Conservation (phyloP, 2,797 vertebrate species). For the Gallinago solitaria region DNA sequence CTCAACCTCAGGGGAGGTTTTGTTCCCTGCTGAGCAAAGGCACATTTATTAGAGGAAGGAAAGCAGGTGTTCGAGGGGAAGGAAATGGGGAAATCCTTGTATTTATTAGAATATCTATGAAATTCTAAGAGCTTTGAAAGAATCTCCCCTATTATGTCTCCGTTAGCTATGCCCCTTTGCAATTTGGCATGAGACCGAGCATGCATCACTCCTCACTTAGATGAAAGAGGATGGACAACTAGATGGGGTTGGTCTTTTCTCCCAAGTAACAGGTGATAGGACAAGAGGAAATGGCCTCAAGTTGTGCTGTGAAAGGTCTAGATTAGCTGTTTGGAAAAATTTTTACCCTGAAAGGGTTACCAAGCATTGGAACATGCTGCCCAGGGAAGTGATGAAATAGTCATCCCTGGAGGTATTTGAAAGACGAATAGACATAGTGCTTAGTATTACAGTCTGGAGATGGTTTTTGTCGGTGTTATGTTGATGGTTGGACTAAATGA, state of each 20-base stretch:
- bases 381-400: no score
- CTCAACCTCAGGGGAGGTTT: not conserved
- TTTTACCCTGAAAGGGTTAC: no score
- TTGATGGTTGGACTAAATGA: no score
- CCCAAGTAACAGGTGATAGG: no score
- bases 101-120: not conserved
- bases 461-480: no score
- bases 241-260: not conserved
- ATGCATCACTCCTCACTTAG: not conserved
- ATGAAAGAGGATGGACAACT: not conserved
- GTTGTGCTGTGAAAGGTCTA: no score
- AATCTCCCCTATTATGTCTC: not conserved
- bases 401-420: no score
- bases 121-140: not conserved
- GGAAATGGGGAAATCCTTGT: conserved; percentile 13
- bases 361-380: no score
- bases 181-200: not conserved
- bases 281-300: no score
- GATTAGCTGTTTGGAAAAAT: no score
- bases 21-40: not conserved
- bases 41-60: not conserved
- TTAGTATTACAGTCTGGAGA: no score
- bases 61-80: conserved; percentile 18
- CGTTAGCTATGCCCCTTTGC: not conserved
- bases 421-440: no score